Conservation (phyloP, 1,140 invertebrate genomes). For the Metopolophium dirhodum region DNA sequence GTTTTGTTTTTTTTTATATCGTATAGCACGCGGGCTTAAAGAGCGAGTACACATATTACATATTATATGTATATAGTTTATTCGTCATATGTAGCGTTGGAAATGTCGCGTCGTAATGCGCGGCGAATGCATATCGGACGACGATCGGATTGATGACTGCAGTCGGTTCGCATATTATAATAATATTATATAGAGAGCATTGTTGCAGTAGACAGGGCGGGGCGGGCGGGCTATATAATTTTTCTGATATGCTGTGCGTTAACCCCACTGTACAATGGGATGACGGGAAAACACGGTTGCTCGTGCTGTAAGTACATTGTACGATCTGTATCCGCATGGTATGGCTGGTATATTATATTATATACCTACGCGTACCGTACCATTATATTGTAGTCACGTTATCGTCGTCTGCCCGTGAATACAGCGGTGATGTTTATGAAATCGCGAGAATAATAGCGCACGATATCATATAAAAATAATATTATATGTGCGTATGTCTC, state of each 20-base stretch:
- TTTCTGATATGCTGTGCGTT: background rate
- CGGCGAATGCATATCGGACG: background rate
- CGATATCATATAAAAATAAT: background rate
- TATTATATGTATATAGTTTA: background rate
- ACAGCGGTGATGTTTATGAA: background rate
- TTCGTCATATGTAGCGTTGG: background rate
- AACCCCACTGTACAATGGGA: background rate
- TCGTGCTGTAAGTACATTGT: background rate
- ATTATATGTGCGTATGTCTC: background rate
- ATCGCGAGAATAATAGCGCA: background rate
- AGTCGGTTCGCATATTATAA: background rate
- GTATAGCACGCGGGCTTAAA: background rate
- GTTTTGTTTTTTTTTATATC: too few relatives aligned
- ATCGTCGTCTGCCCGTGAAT: background rate
- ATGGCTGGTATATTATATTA: background rate
- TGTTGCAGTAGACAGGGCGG: background rate
- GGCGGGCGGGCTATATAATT: background rate
- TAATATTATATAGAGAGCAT: background rate
- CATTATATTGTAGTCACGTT: background rate
- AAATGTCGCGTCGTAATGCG: background rate
- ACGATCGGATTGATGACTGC: background rate
- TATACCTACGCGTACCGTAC: background rate
- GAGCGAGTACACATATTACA: background rate
- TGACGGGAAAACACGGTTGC: background rate
- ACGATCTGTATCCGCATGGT: background rate